Percentiles rank a stretch among this genome's conserved stretches.
phyloP scores from a whole-genome alignment of 2,888 invertebrate species.

The Abrostola triplasia region DNA sequence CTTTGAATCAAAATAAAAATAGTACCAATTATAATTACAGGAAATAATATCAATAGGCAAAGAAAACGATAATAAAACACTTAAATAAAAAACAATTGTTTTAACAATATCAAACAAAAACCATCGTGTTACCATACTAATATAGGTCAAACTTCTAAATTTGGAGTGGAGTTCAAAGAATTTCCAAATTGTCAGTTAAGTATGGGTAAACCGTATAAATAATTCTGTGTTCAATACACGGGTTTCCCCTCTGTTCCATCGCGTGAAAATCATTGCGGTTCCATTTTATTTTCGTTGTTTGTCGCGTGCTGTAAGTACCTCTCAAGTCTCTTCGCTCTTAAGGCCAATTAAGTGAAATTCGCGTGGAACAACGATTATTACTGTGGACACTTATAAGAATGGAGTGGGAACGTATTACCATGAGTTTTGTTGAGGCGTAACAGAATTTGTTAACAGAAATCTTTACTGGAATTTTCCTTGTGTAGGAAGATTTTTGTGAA shows the following conservation, averaged over 20 bases:
- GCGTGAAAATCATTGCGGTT: conserved; percentile 26
- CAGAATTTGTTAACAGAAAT: not conserved
- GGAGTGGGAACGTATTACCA: not conserved
- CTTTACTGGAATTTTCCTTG: not conserved
- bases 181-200: conserved; percentile 7
- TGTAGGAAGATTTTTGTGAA: not conserved
- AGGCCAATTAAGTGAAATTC: conserved; percentile 40
- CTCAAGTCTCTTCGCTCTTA: not conserved
- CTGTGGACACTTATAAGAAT: not conserved
- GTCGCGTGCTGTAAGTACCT: conserved; percentile 31
- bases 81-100: not conserved
- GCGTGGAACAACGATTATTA: conserved; percentile 15
- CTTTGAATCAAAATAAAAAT: no score
- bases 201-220: conserved; percentile 31
- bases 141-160: conserved; percentile 16
- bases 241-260: conserved; percentile 15
- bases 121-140: conserved; percentile 1
- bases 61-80: no score
- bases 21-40: no score
- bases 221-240: conserved; percentile 19
- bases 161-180: conserved; percentile 31
- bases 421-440: not conserved
- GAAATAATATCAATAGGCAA: no score
- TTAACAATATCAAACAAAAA: not conserved
- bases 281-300: conserved; percentile 18